Conservation (phyloP, 2,888 invertebrate genomes). For the Sphinx pinastri region DNA sequence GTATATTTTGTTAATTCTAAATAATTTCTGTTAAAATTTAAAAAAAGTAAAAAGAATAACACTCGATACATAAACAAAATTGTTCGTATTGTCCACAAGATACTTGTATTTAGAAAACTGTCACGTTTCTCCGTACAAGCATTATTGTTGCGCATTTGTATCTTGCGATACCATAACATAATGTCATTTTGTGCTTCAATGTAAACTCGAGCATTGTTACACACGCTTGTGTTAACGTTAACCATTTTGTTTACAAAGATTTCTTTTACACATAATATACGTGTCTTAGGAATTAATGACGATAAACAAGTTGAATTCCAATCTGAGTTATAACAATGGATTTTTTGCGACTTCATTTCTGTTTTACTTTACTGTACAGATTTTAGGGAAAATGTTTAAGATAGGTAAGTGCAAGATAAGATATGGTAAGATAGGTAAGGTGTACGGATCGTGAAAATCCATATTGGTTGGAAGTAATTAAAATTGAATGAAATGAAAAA, state of each 20-base stretch:
- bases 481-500: too few relatives aligned
- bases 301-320: neutral
- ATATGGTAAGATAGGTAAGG: too few relatives aligned
- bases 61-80: constrained; percentile 29
- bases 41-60: constrained; percentile 17
- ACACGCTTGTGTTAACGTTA: constrained; percentile 61
- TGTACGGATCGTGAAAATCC: too few relatives aligned
- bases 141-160: constrained; percentile 65
- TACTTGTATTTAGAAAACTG: constrained; percentile 71
- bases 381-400: too few relatives aligned
- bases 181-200: constrained; percentile 73
- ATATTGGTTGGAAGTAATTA: too few relatives aligned
- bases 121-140: constrained; percentile 51
- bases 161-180: constrained; percentile 67
- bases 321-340: neutral
- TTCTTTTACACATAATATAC: constrained; percentile 38
- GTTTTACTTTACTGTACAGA: too few relatives aligned
- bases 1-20: neutral
- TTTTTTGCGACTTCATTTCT: neutral
- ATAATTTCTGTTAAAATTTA: neutral
- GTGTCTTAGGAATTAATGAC: constrained; percentile 17
- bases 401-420: too few relatives aligned
- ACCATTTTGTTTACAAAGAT: constrained; percentile 55
- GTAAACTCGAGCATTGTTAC: constrained; percentile 78
- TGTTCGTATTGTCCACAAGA: constrained; percentile 31